These are phyloP conservation scores for Drosophila flavopinicola DNA, from an alignment of 2,888 invertebrate genomes.

Conservation along the genomic window DNA sequence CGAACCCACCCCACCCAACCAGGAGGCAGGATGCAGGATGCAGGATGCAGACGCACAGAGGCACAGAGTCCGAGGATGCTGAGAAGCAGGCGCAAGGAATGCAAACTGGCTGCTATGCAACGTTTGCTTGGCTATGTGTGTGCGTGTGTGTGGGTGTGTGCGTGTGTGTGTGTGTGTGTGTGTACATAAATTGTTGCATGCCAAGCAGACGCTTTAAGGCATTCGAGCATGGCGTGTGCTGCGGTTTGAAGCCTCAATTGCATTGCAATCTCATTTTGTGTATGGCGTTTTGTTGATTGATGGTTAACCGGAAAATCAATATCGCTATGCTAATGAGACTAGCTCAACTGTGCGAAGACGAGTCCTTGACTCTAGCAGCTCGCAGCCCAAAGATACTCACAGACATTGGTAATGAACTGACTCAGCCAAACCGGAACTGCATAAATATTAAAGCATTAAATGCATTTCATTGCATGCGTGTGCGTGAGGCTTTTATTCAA, in stretches of 20 bases:
- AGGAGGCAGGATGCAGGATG: not conserved
- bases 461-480: conserved; percentile 1
- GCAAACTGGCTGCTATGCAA: conserved; percentile 23
- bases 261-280: conserved; percentile 75
- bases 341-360: conserved; percentile 23
- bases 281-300: conserved; percentile 75
- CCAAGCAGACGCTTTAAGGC: conserved; percentile 74
- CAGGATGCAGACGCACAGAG: not conserved
- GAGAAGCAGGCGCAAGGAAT: not conserved
- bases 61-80: too few species aligned
- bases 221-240: conserved; percentile 74
- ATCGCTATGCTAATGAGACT: conserved; percentile 77
- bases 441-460: conserved; percentile 1
- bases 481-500: conserved; percentile 41
- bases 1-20: too few species aligned
- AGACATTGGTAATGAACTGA: conserved; percentile 10
- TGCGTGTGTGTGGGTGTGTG: conserved; percentile 2
- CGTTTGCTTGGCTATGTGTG: conserved; percentile 3
- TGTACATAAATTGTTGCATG: conserved; percentile 74
- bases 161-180: not conserved
- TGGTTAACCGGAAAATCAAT: conserved; percentile 79
- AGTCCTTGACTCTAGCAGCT: conserved; percentile 1
- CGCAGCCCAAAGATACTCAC: not conserved
- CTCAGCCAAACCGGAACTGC: not conserved
- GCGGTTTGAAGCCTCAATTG: conserved; percentile 77